These are phyloP conservation scores for Drosophila nasuta DNA, from an alignment of 1,140 invertebrate species.

Conservation along the genomic window DNA sequence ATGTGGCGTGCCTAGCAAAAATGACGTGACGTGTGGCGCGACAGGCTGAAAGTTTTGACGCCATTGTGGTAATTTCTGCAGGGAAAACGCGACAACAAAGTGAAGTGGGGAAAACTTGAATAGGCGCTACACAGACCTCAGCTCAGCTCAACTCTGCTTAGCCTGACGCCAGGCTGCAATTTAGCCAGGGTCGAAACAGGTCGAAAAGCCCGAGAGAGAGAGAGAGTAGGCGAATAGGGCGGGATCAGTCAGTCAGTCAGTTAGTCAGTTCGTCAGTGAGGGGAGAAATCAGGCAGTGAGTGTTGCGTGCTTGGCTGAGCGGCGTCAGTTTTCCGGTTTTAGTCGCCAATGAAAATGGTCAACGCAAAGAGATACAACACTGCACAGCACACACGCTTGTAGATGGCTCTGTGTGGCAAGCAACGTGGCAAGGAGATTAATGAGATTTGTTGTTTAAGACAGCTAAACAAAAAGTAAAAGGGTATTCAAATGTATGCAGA, in stretches of 20 bases:
- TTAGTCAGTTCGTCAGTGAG: background rate
- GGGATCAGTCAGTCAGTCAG: constrained; percentile 1
- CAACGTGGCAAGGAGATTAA: constrained; percentile 36
- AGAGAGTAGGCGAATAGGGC: background rate
- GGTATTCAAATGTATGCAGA: too few relatives aligned
- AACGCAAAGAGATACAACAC: background rate
- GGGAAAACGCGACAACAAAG: constrained; percentile 37
- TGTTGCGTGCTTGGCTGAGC: constrained; percentile 28
- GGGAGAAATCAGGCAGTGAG: background rate
- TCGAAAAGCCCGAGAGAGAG: background rate
- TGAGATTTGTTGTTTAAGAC: constrained; percentile 16
- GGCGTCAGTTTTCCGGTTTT: constrained; percentile 45
- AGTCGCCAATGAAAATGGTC: constrained; percentile 11
- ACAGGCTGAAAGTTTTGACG: constrained; percentile 56
- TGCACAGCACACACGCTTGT: background rate
- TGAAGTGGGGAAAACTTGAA: constrained; percentile 18
- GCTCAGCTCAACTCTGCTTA: background rate
- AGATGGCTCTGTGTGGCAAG: background rate
- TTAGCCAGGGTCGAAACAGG: constrained; percentile 11
- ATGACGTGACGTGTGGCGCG: constrained; percentile 53
- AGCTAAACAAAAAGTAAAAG: too few relatives aligned
- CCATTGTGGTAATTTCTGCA: constrained; percentile 54
- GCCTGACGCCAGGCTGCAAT: constrained; percentile 35
- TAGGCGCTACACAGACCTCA: constrained; percentile 3
- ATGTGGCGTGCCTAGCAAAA: constrained; percentile 40